These are phyloP conservation scores for Standfussiana lucernea DNA, from an alignment of 2,888 invertebrate species.

Conservation along the genomic window DNA sequence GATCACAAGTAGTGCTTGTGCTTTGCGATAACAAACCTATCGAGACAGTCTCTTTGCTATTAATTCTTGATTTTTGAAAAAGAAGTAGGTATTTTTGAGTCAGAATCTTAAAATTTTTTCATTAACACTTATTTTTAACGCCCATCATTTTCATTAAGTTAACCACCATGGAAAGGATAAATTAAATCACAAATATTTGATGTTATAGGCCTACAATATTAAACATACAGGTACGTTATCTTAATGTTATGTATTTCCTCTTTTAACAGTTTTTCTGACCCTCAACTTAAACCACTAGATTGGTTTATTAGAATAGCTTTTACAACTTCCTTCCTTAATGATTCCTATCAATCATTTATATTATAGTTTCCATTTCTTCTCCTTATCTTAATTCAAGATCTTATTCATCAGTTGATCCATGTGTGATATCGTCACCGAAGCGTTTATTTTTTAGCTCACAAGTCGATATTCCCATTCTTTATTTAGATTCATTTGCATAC, in stretches of 20 bases:
- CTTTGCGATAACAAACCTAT: not conserved
- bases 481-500: slow-evolving; percentile 58
- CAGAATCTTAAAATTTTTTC: not conserved
- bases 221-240: not conserved
- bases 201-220: not conserved
- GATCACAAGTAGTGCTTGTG: not conserved
- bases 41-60: not conserved
- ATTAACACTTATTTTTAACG: not conserved
- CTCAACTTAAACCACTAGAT: slow-evolving; percentile 14
- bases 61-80: not conserved
- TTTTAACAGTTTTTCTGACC: not conserved
- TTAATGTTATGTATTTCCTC: slow-evolving; percentile 1
- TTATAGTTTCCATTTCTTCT: slow-evolving; percentile 8
- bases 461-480: slow-evolving; percentile 35
- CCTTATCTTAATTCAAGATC: slow-evolving; percentile 46
- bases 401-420: slow-evolving; percentile 20
- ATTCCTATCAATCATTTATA: slow-evolving; percentile 25
- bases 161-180: not conserved
- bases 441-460: slow-evolving; percentile 31
- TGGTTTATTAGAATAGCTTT: slow-evolving; percentile 14
- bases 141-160: not conserved
- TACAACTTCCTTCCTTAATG: slow-evolving; percentile 33
- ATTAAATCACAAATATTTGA: not conserved
- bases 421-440: slow-evolving; percentile 16
- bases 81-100: not conserved